Base-by-base conservation (phyloP, 2,797 vertebrate species). In the Odontamblyopus lacepedii region DNA sequence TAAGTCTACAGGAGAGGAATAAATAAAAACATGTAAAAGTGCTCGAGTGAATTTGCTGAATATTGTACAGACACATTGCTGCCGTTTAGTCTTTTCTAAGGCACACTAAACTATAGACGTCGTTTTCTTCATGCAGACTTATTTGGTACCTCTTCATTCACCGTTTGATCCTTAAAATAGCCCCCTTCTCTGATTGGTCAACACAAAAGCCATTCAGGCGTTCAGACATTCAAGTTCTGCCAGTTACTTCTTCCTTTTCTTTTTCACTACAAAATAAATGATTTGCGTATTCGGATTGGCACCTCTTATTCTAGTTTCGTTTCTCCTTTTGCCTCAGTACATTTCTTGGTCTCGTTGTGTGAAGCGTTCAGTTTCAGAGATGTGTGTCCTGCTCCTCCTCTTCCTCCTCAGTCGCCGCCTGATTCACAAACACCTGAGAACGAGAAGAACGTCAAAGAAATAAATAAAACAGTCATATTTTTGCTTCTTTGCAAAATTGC, bases 301-400 rank as follows among this genome's bases (percentile, higher is more conserved):
- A 26, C 66, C 55, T 70, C 61, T 23, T 38, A 38, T 38, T 27
- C 11, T 69, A 44, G 2, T 30, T 35, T n/a, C 51, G 56, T 23
- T 72, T 63, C 27, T 66, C 65, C 38, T 69, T 63, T 26, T 32
- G 55, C 71, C 35, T 0, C 2, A 29, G 26, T 32, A 75, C 62
- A 71, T 72, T 56, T 80, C 71, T 51, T 77, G 66, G 23, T 78
- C 69, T 50, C 3, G 30, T 30, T 84, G n/a, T 27, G 0, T n/a
- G 15, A 18, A 30, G 38, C 19, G 76, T 74, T 77, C 48, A 81
- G 79, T 68, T 80, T 89, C 87, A 99, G 91, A 99, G 97, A 87
- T 98, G 97, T 0, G 97, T 99, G 82, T 99, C 97, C 90, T 98
- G 97, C 91, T 98, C 97, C 85, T 96, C 95, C 73, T 94, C 94